Evolutionary conservation across 2,888 invertebrate species (phyloP), one percentile per base, ranked within the genome.

Genomic region (Oxytorus armatus): DNA sequence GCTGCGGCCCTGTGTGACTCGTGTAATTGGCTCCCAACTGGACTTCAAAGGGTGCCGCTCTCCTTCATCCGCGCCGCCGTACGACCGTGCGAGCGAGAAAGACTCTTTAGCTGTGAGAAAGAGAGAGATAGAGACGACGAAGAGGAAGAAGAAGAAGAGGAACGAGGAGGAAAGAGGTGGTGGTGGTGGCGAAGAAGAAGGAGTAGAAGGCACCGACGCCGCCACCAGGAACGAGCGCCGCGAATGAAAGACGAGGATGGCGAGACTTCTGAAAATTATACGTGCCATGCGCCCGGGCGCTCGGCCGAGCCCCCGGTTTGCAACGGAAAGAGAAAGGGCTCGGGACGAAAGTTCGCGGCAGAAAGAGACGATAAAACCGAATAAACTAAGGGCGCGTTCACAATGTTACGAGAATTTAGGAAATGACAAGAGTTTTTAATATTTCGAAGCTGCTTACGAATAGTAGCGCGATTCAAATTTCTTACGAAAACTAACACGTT

Each of bases 21-120:
- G 91, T 91, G 91, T 92, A 92, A 92, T 92, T 92, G 91, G 91
- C 91, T 92, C 91, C 92, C 92, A 92, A 92, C 91, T 92, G 92
- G 92, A 92, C 92, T 91, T 91, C 91, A 92, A 92, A 92, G 90
- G 89, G 86, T 81, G 89, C 92, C 92, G 92, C 91, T 91, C 88
- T 86, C 91, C 91, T 92, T 92, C 91, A 92, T 91, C 92, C 89
- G 86, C 88, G 89, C 92, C 91, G 92, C 90, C 90, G 89, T 87
- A 87, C 87, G 89, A 84, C 66, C 53, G 83, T 76, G 78, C 66
- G 72, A 82, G 82, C 7, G 68, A 76, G 59, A 25, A 66, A 65
- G 11, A 55, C 25, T n/a, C 29, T 18, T n/a, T 25, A n/a, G 4
- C 8, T 42, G 53, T 51, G 53, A 65, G 76, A 63, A 44, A 59